Base-by-base conservation (phyloP, 2,888 invertebrate genomes). In the Lasioglossum morio region DNA sequence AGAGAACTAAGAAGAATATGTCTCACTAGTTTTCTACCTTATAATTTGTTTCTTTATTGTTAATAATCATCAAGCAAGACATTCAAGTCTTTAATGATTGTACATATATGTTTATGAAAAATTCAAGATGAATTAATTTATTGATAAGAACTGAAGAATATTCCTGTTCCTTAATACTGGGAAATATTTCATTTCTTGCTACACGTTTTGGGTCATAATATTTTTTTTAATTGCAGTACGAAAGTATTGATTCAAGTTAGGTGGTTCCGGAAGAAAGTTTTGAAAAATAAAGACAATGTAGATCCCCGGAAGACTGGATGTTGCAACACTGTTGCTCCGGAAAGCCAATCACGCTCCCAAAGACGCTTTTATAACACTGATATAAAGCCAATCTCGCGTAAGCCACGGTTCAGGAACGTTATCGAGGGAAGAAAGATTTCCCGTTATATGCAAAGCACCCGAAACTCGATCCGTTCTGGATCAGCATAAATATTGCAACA, bases 401-500 rank as follows among this genome's bases (percentile, higher is more conserved):
- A 81, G 43, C 77, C 77, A 72, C 40, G 70, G 88, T 82, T 82
- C 63, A 77, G 76, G 75, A 78, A 70, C 48, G 77, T 77, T 73
- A 57, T 66, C 57, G 53, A 19, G 19, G 23, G 14, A 78, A 53
- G 34, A 69, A 69, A 86, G 78, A 84, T 80, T 84, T 43, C 69
- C n/a, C 77, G 82, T 88, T 84, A 82, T 81, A 88, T 86, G 88
- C 78, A 88, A 88, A 82, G 76, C 84, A 76, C 46, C 72, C 77
- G 66, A 88, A 82, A 84, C 78, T 72, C 77, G 79, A 88, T 88
- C 78, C 81, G 34, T 60, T 75, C 79, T 34, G 84, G 84, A 84
- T 88, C 86, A 88, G 78, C 84, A 87, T 84, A 84, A 88, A 87
- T 84, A 86, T 88, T 81, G 79, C 80, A 79, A 79, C 81, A 84